Evolutionary conservation across 2,113 vertebrate genomes (phyloP).

Genomic region (Gymnogyps californianus): DNA sequence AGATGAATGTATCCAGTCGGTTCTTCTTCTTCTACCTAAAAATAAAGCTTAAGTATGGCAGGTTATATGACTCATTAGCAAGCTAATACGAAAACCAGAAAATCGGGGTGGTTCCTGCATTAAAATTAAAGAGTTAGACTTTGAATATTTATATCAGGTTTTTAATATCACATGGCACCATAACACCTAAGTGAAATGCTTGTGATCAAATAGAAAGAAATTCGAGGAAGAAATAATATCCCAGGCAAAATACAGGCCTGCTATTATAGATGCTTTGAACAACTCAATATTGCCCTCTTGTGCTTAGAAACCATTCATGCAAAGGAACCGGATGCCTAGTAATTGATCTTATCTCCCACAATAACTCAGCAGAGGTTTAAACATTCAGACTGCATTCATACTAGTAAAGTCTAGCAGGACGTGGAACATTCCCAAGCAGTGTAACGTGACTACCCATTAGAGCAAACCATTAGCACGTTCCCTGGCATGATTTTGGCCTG

Average conservation of each 20-base stretch:
- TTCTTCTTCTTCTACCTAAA: slow-evolving; percentile 89
- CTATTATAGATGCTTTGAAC: background rate
- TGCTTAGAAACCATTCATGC: slow-evolving; percentile 1
- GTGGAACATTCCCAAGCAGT: background rate
- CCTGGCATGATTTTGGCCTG: background rate
- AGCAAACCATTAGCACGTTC: background rate
- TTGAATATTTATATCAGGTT: background rate
- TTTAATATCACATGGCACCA: background rate
- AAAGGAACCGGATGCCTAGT: background rate
- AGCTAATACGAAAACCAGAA: background rate
- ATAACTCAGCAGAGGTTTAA: background rate
- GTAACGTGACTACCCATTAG: background rate
- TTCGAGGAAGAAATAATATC: background rate
- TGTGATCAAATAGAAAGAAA: background rate
- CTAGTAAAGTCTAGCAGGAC: background rate
- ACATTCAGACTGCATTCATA: background rate
- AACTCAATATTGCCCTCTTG: slow-evolving; percentile 70
- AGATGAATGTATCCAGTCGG: slow-evolving; percentile 79
- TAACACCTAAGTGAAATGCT: background rate
- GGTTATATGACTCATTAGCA: background rate
- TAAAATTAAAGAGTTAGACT: background rate
- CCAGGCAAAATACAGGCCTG: background rate
- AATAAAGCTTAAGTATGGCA: slow-evolving; percentile 6
- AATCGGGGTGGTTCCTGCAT: background rate
- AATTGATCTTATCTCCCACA: background rate